These are phyloP conservation scores for Corynorhinus townsendii DNA, from an alignment of 2,113 vertebrate genomes.

Conservation along the genomic window DNA sequence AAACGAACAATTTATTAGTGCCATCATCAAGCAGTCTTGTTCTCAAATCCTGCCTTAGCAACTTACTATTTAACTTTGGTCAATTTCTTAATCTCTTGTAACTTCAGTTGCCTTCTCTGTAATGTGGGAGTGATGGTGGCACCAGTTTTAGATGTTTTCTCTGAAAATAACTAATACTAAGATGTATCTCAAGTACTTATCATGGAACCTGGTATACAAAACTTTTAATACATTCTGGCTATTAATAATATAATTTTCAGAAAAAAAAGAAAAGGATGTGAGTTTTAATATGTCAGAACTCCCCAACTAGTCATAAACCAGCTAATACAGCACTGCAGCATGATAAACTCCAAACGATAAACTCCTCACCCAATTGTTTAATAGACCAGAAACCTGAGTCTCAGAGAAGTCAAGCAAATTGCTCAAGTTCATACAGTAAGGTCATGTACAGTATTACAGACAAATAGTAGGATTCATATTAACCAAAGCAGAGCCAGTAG, in stretches of 20 bases:
- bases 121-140: not conserved
- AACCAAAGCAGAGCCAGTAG: constrained; percentile 70
- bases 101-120: not conserved
- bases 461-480: constrained; percentile 66
- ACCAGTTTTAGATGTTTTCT: not conserved
- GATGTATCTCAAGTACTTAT: not conserved
- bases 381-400: not conserved
- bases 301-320: not conserved
- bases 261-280: not conserved
- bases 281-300: not conserved
- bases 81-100: not conserved
- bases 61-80: not conserved
- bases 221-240: not conserved
- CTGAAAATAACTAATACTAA: not conserved
- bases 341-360: not conserved
- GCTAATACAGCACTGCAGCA: not conserved
- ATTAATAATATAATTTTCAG: not conserved
- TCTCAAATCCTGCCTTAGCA: not conserved
- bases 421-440: constrained; percentile 19
- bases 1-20: not conserved
- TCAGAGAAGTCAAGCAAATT: constrained; percentile 50
- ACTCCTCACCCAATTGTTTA: not conserved
- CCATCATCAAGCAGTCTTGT: not conserved
- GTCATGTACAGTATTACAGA: constrained; percentile 62
- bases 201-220: not conserved